These are phyloP conservation scores for Pelagia noctiluca DNA, from an alignment of 30 jellyfish, hydroid and myxozoan genomes.

Conservation along the genomic window DNA sequence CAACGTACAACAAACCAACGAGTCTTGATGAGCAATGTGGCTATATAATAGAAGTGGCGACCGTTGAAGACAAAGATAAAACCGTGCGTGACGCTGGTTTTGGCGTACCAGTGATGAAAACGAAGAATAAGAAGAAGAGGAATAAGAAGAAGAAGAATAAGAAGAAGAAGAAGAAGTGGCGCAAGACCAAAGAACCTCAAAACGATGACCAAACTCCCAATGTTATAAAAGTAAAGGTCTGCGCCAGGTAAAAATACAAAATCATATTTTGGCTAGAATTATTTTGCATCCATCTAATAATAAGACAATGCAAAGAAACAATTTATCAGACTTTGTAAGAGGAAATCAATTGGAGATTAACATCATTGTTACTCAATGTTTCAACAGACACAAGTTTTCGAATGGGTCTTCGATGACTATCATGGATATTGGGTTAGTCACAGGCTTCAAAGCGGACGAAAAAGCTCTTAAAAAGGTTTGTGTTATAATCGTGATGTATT, in stretches of 20 bases:
- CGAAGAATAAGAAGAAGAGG: not conserved
- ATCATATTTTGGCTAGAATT: too few species aligned
- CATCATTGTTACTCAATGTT: too few species aligned
- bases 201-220: conserved; percentile 60
- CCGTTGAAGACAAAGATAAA: conserved; percentile 33
- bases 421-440: conserved; percentile 68
- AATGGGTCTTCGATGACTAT: conserved; percentile 69
- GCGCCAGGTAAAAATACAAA: conserved; percentile 62
- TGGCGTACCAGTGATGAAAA: not conserved
- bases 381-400: conserved; percentile 38
- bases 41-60: conserved; percentile 30
- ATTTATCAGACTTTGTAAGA: too few species aligned
- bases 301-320: too few species aligned
- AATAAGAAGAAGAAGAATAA: conserved; percentile 10
- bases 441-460: conserved; percentile 70
- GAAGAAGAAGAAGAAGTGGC: not conserved
- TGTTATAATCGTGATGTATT: too few species aligned
- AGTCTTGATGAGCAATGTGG: conserved; percentile 39
- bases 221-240: conserved; percentile 34
- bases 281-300: too few species aligned
- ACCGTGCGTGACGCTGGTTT: conserved; percentile 21
- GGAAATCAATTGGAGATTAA: too few species aligned
- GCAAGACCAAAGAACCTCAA: not conserved
- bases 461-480: conserved; percentile 51
- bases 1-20: conserved; percentile 52